Evolutionary conservation across 2,113 vertebrate species (phyloP), one percentile per base, ranked within the genome.

Genomic region (Edolisoma coerulescens): DNA sequence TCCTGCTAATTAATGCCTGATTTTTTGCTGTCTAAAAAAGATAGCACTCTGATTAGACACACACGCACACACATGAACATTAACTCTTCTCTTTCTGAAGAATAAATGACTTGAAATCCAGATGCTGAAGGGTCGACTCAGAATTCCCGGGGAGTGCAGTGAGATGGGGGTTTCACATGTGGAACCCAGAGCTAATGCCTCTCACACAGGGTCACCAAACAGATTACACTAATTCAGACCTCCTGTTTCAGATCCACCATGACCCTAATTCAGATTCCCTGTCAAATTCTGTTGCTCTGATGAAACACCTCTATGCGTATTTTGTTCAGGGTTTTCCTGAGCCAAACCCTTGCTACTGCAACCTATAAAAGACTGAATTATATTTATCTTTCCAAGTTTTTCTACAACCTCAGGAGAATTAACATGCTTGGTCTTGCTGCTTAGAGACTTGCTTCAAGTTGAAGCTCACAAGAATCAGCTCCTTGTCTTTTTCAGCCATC

Each of bases 1-100:
- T 57, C 15, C 84, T 89, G 78, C 85, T 97, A 90, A 97, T 96
- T 96, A 94, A 93, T 87, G 76, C 81, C 87, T 95, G 82, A 53
- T 74, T 77, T 80, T 81, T 91, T 95, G 50, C 79, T 80, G 45
- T 85, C 50, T 57, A 65, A 95, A 95, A 88, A 65, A 76, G 78
- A 67, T 88, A 92, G 52, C 63, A 30, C 69, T 93, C 84, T 80
- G 74, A 89, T 90, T 95, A 87, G 54, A 41, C 26, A 20, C 39
- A 71, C 49, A 24, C 26, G 28, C 33, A 44, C 13, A n/a, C 33
- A 28, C 3, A 81, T 35, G 49, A 74, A 16, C 28, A 21, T 96
- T 87, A 90, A 47, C 90, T 76, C 91, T 82, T 68, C n/a, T 27
- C 18, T 23, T 65, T 63, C 73, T 65, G 56, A 52, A 69, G 45